A percentile compares a stretch with the other conserved stretches of the same genome.
Evolutionary conservation across 2,888 invertebrate species (phyloP).

Genomic region (Reticulitermes lucifugus): DNA sequence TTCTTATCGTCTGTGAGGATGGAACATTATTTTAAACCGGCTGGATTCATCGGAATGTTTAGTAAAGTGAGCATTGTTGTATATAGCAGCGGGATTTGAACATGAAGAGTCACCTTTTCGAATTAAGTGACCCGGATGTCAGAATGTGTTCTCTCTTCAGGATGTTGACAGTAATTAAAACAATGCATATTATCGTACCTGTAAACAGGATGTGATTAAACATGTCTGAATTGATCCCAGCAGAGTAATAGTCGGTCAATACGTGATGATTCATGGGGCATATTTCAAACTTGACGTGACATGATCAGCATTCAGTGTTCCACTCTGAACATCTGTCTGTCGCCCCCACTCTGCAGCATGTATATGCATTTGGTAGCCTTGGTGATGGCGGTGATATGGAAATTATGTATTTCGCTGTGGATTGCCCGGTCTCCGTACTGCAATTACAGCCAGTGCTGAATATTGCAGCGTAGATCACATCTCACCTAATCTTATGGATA

Average conservation of each 20-base stretch:
- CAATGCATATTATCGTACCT: neutral
- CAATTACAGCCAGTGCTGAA: slow-evolving; percentile 1
- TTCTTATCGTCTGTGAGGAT: too few species aligned
- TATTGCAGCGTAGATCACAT: neutral
- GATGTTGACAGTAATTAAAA: neutral
- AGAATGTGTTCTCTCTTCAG: too few species aligned
- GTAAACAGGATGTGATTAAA: slow-evolving; percentile 20
- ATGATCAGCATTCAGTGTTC: slow-evolving; percentile 25
- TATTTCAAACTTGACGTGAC: slow-evolving; percentile 35
- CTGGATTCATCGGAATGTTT: too few species aligned
- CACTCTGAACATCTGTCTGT: slow-evolving; percentile 22
- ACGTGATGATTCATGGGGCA: slow-evolving; percentile 23
- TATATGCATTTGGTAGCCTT: slow-evolving; percentile 19
- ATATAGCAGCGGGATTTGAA: too few species aligned
- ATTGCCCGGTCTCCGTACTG: neutral
- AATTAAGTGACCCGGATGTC: too few species aligned
- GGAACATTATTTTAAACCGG: too few species aligned
- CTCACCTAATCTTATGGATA: neutral
- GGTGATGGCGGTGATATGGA: neutral
- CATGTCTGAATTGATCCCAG: slow-evolving; percentile 9
- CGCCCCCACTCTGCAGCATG: neutral
- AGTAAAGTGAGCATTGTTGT: too few species aligned
- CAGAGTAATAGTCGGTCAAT: slow-evolving; percentile 9
- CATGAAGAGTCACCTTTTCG: too few species aligned
- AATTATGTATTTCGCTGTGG: slow-evolving; percentile 15